Base-by-base conservation (phyloP, 2,113 vertebrate genomes). In the Todiramphus saurophagus region DNA sequence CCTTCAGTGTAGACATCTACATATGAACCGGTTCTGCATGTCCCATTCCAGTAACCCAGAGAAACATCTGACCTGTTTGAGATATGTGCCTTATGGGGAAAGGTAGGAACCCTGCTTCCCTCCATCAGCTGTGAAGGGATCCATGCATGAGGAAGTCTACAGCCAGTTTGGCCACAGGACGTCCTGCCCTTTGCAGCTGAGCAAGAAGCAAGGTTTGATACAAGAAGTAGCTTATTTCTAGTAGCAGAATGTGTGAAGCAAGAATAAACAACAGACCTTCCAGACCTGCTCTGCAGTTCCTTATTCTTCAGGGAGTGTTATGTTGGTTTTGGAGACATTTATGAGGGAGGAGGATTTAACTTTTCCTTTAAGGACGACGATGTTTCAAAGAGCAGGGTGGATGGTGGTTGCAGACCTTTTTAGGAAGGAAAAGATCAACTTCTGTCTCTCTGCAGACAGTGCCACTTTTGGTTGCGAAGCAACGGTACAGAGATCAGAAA, bases 251-350 rank as follows among this genome's bases (percentile, higher is more conserved):
- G 31, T 20, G 19, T n/a, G 37, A 90, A 91, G 62, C 50, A 85
- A 87, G 14, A 6, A 91, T 87, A 83, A 55, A 5, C 31, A 79
- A 16, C 69, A 96, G 83, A 79, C 35, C 62, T 93, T 87, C 62
- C 44, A 96, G 83, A 69, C 66, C 33, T 64, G 81, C 82, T 89
- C 89, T 87, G 58, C 66, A 79, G 48, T 76, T 95, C 89, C 91
- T 66, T 44, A 68, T 91, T 94, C 78, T 89, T 50, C 62, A 59
- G 84, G 77, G 83, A 93, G 70, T 82, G 81, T 73, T 91, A 64
- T 82, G 87, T 95, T 94, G 70, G 14, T 95, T 96, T 94, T 92
- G 91, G 96, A 94, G 77, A 78, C 3, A 5, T 89, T 81, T 89
- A 67, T 33, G 43, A 87, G 60, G n/a, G 56, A 89, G 82, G 83